Base-by-base conservation (phyloP, 2,113 vertebrate species). In the Lates calcarifer region DNA sequence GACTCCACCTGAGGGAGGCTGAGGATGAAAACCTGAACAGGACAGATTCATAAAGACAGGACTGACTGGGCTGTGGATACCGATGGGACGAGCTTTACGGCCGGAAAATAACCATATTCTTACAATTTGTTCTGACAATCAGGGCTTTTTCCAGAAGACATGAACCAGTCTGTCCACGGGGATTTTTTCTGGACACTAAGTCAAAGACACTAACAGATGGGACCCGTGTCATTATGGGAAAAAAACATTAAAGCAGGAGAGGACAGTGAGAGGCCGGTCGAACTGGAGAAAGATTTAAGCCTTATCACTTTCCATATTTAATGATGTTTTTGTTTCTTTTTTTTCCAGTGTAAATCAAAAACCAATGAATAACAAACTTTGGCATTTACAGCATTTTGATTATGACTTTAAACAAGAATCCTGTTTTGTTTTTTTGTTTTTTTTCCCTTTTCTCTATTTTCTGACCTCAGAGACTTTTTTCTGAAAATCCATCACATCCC, bases 41-140 rank as follows among this genome's bases (percentile, higher is more conserved):
- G 75, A 82, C 39, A 11, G 39, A 33, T 58, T 79, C 60, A 69
- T 77, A 20, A 73, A 84, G 2, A 26, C 49, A 28, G 69, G 65
- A 74, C n/a, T 79, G 14, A 55, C 57, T 7, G 35, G 33, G 73
- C 73, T 22, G 37, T 37, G 37, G 81, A 62, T 20, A 18, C 43
- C 64, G 79, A 82, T 18, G 26, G 73, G 72, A 74, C 63, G 85
- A 89, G 92, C 94, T 95, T 92, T 93, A 94, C 89, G 89, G 82
- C 74, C 12, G 55, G 79, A 73, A 75, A 86, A 63, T 28, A 61
- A 86, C 62, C 74, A 71, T 63, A 53, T 74, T 81, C 82, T 85
- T 74, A 83, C 81, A 82, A 79, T 70, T 88, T 90, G 84, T 90
- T 94, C 83, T 93, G 93, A 94, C 94, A 95, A 95, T 95, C 95